Evolutionary conservation across 2,797 vertebrate species (phyloP).

Genomic region (Falco naumanni): DNA sequence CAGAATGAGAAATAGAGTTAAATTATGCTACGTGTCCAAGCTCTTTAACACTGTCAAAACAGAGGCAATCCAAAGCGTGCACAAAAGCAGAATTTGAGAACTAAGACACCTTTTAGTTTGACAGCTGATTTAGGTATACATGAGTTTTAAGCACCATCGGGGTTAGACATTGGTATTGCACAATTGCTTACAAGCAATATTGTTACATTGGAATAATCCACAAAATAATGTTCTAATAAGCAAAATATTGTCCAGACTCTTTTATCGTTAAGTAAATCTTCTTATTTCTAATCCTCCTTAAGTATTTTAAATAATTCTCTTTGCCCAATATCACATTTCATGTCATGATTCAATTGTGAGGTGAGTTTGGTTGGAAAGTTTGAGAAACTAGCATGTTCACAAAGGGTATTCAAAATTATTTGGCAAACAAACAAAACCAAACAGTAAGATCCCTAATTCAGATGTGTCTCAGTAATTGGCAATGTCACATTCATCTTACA

Average conservation of each 20-base stretch:
- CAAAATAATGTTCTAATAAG: neutral
- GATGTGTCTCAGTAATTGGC: neutral
- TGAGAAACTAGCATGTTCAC: neutral
- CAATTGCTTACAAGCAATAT: neutral
- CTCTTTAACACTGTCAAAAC: neutral
- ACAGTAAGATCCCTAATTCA: neutral
- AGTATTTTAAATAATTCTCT: neutral
- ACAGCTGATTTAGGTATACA: neutral
- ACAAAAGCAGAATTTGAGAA: neutral
- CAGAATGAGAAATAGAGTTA: neutral
- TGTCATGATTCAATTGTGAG: neutral
- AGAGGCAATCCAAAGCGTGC: neutral
- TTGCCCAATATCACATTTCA: neutral
- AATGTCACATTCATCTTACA: neutral
- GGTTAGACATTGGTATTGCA: neutral
- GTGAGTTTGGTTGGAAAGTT: neutral
- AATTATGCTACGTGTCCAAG: neutral
- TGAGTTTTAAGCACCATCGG: neutral
- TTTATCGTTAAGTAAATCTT: neutral
- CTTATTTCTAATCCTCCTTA: neutral
- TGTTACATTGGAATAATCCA: neutral
- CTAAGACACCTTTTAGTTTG: neutral
- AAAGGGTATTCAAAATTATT: neutral
- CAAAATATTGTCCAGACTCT: neutral
- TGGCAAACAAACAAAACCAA: neutral